phyloP scores from a whole-genome alignment of 2,113 vertebrate species.

The Apodemus speciosus region DNA sequence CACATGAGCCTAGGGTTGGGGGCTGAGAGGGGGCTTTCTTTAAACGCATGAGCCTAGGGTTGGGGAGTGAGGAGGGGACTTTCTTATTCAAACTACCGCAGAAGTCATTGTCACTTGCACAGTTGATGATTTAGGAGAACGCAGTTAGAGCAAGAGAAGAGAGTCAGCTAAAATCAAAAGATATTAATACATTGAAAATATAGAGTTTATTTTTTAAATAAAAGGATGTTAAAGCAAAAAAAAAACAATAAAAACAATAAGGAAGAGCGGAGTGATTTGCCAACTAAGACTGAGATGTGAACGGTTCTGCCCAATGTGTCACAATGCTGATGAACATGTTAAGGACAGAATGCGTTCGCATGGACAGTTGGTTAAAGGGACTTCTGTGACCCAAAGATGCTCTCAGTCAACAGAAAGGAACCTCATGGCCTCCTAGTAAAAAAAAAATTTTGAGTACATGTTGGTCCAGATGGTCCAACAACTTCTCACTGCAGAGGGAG shows the following conservation, averaged over 20 bases:
- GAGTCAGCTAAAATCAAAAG: constrained; percentile 5
- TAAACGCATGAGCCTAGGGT: no score
- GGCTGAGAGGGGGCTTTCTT: background rate
- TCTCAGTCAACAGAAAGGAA: background rate
- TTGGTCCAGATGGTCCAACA: background rate
- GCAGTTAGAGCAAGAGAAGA: background rate
- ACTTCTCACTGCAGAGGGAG: background rate
- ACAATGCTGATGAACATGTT: background rate
- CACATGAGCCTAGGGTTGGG: background rate
- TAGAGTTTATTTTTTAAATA: background rate
- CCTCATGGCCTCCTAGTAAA: background rate
- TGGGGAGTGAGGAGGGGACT: no score
- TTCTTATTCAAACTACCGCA: background rate
- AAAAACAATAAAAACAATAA: background rate
- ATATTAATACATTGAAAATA: background rate
- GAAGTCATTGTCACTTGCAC: background rate
- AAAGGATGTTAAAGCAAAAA: background rate
- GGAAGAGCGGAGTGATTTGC: background rate
- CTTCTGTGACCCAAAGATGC: background rate
- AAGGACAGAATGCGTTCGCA: background rate
- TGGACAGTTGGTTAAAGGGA: background rate
- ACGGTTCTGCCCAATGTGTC: background rate
- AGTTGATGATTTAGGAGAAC: background rate
- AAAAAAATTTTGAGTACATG: background rate
- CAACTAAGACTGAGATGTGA: background rate